Conservation (phyloP, 2,113 vertebrate species). For the Pontoporia blainvillei region DNA sequence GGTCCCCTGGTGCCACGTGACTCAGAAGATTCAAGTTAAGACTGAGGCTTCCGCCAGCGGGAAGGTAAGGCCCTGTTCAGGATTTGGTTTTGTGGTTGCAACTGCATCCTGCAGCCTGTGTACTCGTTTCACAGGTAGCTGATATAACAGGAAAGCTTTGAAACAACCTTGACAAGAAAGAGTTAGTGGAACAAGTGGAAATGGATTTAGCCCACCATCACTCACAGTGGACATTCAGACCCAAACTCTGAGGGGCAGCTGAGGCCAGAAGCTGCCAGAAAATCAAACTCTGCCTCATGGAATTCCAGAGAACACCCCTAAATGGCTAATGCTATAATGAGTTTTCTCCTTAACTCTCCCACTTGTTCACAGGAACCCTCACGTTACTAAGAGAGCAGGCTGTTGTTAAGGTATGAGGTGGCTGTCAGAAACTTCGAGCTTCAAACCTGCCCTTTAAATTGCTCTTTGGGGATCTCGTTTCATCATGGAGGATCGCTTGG, state of each 20-base stretch:
- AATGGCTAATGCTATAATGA: fast-evolving
- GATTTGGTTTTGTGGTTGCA: neutral
- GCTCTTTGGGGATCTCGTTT: constrained; percentile 62
- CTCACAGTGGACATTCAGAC: fast-evolving
- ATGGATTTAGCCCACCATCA: no score
- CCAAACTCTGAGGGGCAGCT: fast-evolving
- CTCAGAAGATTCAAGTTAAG: neutral
- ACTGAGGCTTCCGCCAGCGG: no score
- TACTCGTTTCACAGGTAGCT: neutral
- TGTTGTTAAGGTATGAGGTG: constrained; percentile 44
- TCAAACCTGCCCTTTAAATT: constrained; percentile 72
- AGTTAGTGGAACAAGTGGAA: neutral
- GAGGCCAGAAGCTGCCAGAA: neutral
- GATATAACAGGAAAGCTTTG: neutral
- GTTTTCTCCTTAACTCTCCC: neutral
- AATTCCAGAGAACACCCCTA: neutral
- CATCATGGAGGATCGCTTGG: constrained; percentile 56
- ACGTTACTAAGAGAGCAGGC: neutral
- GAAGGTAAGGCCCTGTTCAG: neutral
- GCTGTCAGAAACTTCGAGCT: constrained; percentile 57
- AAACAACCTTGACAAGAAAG: neutral
- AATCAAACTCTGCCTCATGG: neutral
- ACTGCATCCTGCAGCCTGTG: neutral
- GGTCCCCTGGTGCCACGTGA: no score
- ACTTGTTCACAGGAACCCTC: neutral